Evolutionary conservation across 2,888 invertebrate genomes (phyloP).

Genomic region (Phragmatobia fuliginosa): DNA sequence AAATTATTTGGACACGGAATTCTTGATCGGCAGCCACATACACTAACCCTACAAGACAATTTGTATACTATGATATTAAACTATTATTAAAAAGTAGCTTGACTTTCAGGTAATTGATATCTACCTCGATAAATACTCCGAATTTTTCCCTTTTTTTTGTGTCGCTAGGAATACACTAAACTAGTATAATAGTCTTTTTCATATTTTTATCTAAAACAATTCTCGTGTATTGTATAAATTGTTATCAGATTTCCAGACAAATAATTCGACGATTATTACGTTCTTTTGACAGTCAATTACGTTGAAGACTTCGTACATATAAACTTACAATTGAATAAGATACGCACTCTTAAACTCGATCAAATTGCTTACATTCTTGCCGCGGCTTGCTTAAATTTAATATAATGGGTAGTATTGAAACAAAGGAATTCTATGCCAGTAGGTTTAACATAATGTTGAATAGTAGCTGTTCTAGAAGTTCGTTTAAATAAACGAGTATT

Average conservation of each 20-base stretch:
- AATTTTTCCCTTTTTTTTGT: not conserved
- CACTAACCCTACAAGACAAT: too few species aligned
- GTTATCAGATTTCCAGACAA: conserved; percentile 38
- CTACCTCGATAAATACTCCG: not conserved
- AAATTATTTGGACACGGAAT: too few species aligned
- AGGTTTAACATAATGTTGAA: not conserved
- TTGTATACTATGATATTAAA: too few species aligned
- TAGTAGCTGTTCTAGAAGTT: not conserved
- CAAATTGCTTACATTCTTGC: conserved; percentile 34
- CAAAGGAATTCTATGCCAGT: conserved; percentile 13
- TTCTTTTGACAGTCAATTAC: conserved; percentile 33
- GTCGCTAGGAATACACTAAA: not conserved
- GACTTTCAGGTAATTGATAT: not conserved
- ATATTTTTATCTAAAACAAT: conserved; percentile 18
- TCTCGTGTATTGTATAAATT: conserved; percentile 32
- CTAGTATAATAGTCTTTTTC: not conserved
- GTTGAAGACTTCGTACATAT: conserved; percentile 21
- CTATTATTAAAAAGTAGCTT: too few species aligned
- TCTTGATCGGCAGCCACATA: too few species aligned
- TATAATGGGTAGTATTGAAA: conserved; percentile 15
- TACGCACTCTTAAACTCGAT: conserved; percentile 20
- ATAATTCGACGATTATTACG: conserved; percentile 36
- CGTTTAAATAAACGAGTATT: not conserved
- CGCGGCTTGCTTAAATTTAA: conserved; percentile 27
- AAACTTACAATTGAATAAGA: conserved; percentile 33